Percentiles rank a stretch among this genome's conserved stretches.
Evolutionary conservation across 1,140 invertebrate species (phyloP).

Genomic region (Epicauta chinensis): DNA sequence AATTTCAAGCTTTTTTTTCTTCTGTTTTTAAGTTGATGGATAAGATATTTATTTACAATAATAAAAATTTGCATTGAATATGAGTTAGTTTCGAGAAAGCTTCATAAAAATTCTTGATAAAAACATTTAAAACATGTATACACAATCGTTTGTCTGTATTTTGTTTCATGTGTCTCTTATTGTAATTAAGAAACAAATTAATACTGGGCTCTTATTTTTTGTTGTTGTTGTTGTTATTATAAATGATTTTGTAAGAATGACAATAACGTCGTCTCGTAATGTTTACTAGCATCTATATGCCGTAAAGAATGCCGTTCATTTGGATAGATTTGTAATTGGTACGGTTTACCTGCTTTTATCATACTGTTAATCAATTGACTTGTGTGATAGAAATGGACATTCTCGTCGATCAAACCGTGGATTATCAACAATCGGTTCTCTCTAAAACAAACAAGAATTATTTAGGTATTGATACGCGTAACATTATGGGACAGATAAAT

Average conservation of each 20-base stretch:
- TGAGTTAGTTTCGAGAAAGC: too few species aligned
- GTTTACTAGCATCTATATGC: slow-evolving; percentile 88
- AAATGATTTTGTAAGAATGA: slow-evolving; percentile 89
- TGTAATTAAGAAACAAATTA: too few species aligned
- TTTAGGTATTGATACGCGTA: background rate
- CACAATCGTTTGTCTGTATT: too few species aligned
- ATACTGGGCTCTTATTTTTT: too few species aligned
- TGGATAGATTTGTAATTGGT: slow-evolving; percentile 89
- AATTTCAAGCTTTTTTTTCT: too few species aligned
- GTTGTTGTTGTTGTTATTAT: too few species aligned
- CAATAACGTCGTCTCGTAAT: slow-evolving; percentile 89
- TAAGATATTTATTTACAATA: too few species aligned
- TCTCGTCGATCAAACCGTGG: slow-evolving; percentile 97
- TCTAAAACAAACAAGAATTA: slow-evolving; percentile 45
- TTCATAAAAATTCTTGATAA: too few species aligned
- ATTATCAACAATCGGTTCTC: slow-evolving; percentile 93
- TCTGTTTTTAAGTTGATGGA: too few species aligned
- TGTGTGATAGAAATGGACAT: slow-evolving; percentile 98
- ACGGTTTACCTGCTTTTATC: slow-evolving; percentile 84
- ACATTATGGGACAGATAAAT: slow-evolving; percentile 16
- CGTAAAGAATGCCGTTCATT: slow-evolving; percentile 91
- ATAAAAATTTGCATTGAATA: too few species aligned
- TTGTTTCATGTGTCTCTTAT: too few species aligned
- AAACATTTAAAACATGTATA: too few species aligned
- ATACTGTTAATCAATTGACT: slow-evolving; percentile 84